Percentiles rank a stretch among this genome's conserved stretches.
These are phyloP conservation scores for Cotesia glomerata DNA, from an alignment of 1,140 invertebrate genomes.

Conservation along the genomic window DNA sequence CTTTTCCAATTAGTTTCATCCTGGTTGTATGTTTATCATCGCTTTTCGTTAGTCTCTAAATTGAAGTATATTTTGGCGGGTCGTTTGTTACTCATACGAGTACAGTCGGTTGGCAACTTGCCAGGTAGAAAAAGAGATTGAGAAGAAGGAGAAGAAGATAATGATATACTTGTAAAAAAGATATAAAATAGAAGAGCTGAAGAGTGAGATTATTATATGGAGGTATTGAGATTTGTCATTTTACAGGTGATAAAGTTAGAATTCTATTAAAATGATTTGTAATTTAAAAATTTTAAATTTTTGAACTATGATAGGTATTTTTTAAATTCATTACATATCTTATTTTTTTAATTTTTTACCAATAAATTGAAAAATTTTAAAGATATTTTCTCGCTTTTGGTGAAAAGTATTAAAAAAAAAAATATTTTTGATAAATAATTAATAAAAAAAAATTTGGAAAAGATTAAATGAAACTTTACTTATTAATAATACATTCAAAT, in stretches of 20 bases:
- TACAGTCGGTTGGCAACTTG: background rate
- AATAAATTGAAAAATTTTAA: background rate
- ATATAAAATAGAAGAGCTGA: background rate
- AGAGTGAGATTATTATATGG: background rate
- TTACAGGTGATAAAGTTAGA: conserved; percentile 44
- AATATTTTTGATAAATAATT: background rate
- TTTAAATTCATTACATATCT: no score
- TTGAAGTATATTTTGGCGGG: conserved; percentile 21
- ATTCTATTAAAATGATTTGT: background rate
- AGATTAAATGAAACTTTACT: no score
- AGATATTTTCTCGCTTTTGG: background rate
- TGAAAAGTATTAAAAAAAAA: background rate
- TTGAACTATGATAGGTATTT: no score
- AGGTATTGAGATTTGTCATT: background rate
- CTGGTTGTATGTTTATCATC: conserved; percentile 6
- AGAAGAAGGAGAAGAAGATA: no score
- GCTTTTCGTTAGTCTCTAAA: conserved; percentile 4
- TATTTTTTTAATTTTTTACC: background rate
- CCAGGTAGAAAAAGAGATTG: background rate
- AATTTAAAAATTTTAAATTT: no score
- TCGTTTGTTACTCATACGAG: conserved; percentile 22
- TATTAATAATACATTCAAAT: no score
- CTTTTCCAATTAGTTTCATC: background rate
- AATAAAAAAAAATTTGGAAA: background rate
- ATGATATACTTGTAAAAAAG: no score